phyloP scores from a whole-genome alignment of 2,797 vertebrate species.

The Sebastes steindachneri region DNA sequence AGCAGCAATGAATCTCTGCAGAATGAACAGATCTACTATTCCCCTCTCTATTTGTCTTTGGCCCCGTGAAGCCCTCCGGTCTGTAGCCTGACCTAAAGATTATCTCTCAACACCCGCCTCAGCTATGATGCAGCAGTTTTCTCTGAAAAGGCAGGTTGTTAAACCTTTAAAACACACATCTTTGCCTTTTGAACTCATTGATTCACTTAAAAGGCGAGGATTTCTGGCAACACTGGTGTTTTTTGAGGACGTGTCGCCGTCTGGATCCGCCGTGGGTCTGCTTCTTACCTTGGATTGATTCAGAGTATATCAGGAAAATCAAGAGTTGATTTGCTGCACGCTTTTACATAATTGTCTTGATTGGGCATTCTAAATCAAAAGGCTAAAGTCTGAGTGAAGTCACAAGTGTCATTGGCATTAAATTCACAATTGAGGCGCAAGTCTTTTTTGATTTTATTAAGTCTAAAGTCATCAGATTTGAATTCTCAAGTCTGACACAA shows the following conservation, averaged over 20 bases:
- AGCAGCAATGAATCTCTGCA: slow-evolving; percentile 47
- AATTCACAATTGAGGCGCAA: neutral
- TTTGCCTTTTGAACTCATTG: neutral
- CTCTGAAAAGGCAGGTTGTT: neutral
- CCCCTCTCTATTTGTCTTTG: slow-evolving; percentile 43
- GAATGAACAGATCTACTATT: slow-evolving; percentile 40
- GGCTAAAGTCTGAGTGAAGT: neutral
- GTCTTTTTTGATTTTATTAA: no score
- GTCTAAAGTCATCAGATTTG: no score
- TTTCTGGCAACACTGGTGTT: neutral
- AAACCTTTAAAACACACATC: neutral
- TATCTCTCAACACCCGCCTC: neutral
- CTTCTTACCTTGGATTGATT: neutral
- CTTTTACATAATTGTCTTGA: neutral
- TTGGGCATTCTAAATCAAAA: neutral
- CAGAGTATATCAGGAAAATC: neutral
- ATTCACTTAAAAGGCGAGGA: neutral
- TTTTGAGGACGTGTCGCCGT: neutral
- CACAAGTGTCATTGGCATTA: neutral
- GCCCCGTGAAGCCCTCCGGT: slow-evolving; percentile 17
- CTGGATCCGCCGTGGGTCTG: neutral
- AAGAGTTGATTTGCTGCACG: neutral
- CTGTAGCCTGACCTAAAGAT: slow-evolving; percentile 30
- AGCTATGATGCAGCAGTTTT: slow-evolving; percentile 7
- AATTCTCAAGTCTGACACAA: neutral